Percentiles rank a stretch among this genome's conserved stretches.
Evolutionary conservation across 2,888 invertebrate genomes (phyloP).

Genomic region (Tribolium freemani): DNA sequence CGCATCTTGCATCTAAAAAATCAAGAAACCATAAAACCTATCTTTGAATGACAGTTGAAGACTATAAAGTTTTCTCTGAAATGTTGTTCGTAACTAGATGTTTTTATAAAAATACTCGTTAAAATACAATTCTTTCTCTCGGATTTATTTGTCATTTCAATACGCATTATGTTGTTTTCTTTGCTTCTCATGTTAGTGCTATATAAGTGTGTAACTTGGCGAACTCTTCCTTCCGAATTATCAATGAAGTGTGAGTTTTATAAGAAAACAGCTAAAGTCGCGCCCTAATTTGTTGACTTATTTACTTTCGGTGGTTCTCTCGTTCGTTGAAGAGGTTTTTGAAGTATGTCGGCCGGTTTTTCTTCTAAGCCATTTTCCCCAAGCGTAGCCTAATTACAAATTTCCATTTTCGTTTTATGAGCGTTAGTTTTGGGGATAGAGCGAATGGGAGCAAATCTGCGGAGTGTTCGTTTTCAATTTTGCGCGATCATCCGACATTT

Average conservation of each 20-base stretch:
- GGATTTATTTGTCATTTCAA: too few relatives aligned
- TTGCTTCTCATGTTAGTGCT: not conserved
- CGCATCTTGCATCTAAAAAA: too few relatives aligned
- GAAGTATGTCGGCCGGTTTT: not conserved
- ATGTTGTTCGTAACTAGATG: too few relatives aligned
- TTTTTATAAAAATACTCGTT: too few relatives aligned
- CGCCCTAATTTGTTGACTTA: slow-evolving; percentile 7
- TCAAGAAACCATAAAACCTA: too few relatives aligned
- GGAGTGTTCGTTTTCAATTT: slow-evolving; percentile 22
- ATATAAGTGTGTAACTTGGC: not conserved
- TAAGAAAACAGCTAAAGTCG: not conserved
- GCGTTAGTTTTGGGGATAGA: not conserved
- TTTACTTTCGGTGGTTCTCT: not conserved
- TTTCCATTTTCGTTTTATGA: not conserved
- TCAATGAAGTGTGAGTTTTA: not conserved
- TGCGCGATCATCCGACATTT: slow-evolving; percentile 21
- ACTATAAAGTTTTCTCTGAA: too few relatives aligned
- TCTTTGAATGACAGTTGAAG: too few relatives aligned
- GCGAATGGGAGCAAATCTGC: not conserved
- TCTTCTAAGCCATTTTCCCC: not conserved
- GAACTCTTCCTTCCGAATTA: slow-evolving; percentile 1
- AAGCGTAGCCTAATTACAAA: not conserved
- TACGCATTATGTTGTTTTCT: too few relatives aligned
- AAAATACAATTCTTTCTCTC: too few relatives aligned
- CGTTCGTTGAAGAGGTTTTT: not conserved